These are phyloP conservation scores for Willowsia nigromaculata DNA, from an alignment of 2,888 invertebrate species.

Conservation along the genomic window DNA sequence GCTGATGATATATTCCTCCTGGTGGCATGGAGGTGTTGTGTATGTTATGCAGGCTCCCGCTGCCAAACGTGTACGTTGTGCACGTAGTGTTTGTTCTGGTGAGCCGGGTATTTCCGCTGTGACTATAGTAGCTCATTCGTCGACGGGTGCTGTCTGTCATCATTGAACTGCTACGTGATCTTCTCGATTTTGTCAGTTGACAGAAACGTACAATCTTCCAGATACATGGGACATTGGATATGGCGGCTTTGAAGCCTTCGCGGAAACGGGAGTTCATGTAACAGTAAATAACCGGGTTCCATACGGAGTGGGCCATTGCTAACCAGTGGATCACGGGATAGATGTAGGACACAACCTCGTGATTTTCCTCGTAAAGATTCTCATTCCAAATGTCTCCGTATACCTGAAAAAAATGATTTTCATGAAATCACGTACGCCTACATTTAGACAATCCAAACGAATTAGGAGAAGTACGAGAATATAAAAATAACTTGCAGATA, in stretches of 20 bases:
- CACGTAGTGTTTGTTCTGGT: slow-evolving; percentile 75
- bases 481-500: too few relatives aligned
- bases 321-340: slow-evolving; percentile 79
- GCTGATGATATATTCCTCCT: background rate
- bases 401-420: slow-evolving; percentile 62
- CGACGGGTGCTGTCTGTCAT: background rate
- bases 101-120: slow-evolving; percentile 59
- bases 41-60: slow-evolving; percentile 61
- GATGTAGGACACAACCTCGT: slow-evolving; percentile 75
- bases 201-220: slow-evolving; percentile 50
- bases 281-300: slow-evolving; percentile 80
- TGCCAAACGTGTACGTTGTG: slow-evolving; percentile 75
- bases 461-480: too few relatives aligned
- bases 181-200: background rate
- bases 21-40: background rate
- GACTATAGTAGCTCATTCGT: slow-evolving; percentile 40
- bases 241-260: slow-evolving; percentile 79
- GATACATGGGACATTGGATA: slow-evolving; percentile 72
- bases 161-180: background rate
- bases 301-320: slow-evolving; percentile 79
- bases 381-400: slow-evolving; percentile 73
- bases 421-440: too few relatives aligned
- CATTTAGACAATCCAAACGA: too few relatives aligned
- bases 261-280: slow-evolving; percentile 80
- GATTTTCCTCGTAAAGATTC: slow-evolving; percentile 65